These are phyloP conservation scores for Drosophila arizonae DNA, from an alignment of 1,140 invertebrate genomes.

Conservation along the genomic window DNA sequence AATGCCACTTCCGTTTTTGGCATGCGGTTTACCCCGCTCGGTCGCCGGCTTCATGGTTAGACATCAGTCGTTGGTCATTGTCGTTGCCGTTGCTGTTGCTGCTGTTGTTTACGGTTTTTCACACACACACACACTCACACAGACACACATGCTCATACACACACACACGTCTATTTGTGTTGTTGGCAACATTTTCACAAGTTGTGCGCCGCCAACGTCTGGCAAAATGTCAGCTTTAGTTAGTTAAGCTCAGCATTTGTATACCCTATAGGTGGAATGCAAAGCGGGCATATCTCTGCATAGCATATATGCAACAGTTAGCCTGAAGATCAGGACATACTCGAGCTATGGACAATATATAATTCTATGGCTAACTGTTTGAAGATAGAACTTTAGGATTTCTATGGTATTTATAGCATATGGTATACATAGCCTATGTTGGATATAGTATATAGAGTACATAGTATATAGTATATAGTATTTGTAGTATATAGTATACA, in stretches of 20 bases:
- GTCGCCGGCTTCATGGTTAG: constrained; percentile 55
- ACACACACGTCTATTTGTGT: constrained; percentile 14
- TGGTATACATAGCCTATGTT: no score
- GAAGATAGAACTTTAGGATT: no score
- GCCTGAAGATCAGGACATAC: no score
- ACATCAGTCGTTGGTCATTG: constrained; percentile 47
- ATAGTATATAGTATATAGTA: no score
- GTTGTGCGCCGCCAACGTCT: constrained; percentile 25
- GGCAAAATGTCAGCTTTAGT: constrained; percentile 38
- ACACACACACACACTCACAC: constrained; percentile 40
- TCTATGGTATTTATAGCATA: no score
- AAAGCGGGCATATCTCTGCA: background rate
- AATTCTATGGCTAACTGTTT: no score
- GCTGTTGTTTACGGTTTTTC: constrained; percentile 66
- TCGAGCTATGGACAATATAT: no score
- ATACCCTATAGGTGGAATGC: constrained; percentile 1
- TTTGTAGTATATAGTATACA: no score
- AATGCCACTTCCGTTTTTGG: constrained; percentile 80
- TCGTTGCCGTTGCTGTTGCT: constrained; percentile 51
- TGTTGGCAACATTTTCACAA: constrained; percentile 41
- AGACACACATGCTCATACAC: constrained; percentile 26
- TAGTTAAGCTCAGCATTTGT: constrained; percentile 41
- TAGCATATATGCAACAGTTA: background rate
- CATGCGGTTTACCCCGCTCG: constrained; percentile 69
- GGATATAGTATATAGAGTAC: no score